Evolutionary conservation across 2,113 vertebrate genomes (phyloP).

Genomic region (Gymnarchus niloticus): DNA sequence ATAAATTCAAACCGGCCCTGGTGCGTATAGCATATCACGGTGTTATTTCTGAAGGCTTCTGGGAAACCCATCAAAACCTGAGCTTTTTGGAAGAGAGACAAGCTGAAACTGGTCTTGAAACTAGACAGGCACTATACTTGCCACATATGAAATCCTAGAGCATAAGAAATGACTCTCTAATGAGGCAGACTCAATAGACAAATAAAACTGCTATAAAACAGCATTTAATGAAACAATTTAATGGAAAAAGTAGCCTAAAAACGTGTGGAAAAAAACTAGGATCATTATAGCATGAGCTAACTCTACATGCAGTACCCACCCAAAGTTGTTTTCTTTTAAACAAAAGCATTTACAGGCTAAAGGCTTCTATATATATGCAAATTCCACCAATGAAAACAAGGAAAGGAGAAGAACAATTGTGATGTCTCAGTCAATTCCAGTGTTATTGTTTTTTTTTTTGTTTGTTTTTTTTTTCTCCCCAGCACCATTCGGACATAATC

Average conservation of each 20-base stretch:
- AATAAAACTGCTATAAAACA: not conserved
- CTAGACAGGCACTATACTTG: not conserved
- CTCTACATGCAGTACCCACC: not conserved
- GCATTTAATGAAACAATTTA: not conserved
- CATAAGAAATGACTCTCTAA: not conserved
- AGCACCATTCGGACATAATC: not conserved
- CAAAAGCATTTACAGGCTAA: not conserved
- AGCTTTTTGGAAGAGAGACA: not conserved
- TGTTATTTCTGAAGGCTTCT: not conserved
- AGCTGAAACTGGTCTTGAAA: slow-evolving; percentile 8
- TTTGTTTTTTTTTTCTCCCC: not conserved
- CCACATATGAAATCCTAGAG: not conserved
- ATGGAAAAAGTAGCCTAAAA: not conserved
- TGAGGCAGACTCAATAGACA: not conserved
- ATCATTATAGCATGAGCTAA: not conserved
- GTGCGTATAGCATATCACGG: not conserved
- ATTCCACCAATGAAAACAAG: not conserved
- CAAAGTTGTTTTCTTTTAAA: not conserved
- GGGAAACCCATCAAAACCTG: not conserved
- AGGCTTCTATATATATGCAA: not conserved
- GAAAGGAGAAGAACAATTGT: not conserved
- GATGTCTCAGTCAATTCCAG: not conserved
- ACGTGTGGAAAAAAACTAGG: not conserved
- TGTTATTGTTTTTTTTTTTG: not conserved
- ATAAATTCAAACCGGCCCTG: not conserved